Conservation (phyloP, 2,888 invertebrate species). For the Archips xylosteana region DNA sequence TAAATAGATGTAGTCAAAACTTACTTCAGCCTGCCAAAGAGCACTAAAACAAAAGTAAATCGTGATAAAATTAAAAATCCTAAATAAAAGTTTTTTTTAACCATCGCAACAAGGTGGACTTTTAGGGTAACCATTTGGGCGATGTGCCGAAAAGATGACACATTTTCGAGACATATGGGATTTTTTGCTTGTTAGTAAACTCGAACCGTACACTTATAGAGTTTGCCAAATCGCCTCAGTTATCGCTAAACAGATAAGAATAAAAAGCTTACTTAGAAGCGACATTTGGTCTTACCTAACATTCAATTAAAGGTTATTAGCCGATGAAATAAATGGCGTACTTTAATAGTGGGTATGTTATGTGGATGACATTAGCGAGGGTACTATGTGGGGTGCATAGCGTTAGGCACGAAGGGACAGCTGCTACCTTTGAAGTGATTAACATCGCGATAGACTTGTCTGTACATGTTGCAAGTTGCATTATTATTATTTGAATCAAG, state of each 20-base stretch:
- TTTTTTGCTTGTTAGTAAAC: constrained; percentile 50
- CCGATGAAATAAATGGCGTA: constrained; percentile 33
- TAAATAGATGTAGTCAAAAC: too few relatives aligned
- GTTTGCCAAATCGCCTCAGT: constrained; percentile 52
- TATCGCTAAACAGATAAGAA: constrained; percentile 57
- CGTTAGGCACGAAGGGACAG: constrained; percentile 59
- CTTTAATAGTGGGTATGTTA: constrained; percentile 46
- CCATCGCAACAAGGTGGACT: not conserved
- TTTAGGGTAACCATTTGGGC: constrained; percentile 49
- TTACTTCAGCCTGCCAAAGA: too few relatives aligned
- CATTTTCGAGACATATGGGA: constrained; percentile 63
- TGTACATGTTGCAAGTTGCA: constrained; percentile 32
- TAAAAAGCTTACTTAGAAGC: constrained; percentile 44
- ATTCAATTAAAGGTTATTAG: constrained; percentile 28
- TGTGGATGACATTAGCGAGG: constrained; percentile 57
- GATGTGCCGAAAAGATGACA: constrained; percentile 68
- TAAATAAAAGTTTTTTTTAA: not conserved
- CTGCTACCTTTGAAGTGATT: constrained; percentile 65
- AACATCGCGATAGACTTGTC: constrained; percentile 54
- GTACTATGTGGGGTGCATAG: constrained; percentile 54
- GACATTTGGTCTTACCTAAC: constrained; percentile 27
- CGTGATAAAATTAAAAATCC: too few relatives aligned
- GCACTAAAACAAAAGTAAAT: too few relatives aligned
- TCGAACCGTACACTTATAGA: constrained; percentile 47
- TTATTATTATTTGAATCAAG: constrained; percentile 20